Evolutionary conservation across 2,888 invertebrate genomes (phyloP).

Genomic region (Dicranocentrus wangi): DNA sequence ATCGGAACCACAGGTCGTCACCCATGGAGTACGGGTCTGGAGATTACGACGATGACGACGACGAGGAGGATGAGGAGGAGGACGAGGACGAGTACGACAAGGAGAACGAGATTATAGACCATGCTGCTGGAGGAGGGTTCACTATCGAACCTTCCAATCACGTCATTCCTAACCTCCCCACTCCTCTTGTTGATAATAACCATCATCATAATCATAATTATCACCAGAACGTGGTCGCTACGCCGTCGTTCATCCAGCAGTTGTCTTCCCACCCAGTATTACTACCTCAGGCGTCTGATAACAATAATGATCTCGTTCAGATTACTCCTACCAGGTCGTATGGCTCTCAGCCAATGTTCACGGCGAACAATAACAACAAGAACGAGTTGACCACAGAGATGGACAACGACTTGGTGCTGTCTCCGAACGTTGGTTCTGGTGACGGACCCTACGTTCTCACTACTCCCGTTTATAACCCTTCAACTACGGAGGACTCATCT

Average conservation of each 20-base stretch:
- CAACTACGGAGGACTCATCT: not conserved
- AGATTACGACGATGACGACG: slow-evolving; percentile 36
- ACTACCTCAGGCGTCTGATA: too few species aligned
- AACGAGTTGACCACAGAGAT: not conserved
- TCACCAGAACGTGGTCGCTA: not conserved
- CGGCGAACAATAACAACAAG: not conserved
- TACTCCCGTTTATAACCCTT: slow-evolving; percentile 20
- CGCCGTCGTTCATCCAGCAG: not conserved
- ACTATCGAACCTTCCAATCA: not conserved
- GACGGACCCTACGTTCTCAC: slow-evolving; percentile 26
- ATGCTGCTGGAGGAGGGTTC: too few species aligned
- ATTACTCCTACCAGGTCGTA: not conserved
- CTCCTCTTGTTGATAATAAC: not conserved
- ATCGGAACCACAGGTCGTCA: too few species aligned
- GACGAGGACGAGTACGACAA: slow-evolving; percentile 25
- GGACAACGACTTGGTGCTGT: not conserved
- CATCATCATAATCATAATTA: too few species aligned
- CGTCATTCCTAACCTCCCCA: not conserved
- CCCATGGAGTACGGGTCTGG: slow-evolving; percentile 16
- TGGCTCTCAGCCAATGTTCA: not conserved
- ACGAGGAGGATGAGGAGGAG: slow-evolving; percentile 32
- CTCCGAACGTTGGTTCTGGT: not conserved
- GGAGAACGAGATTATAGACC: not conserved
- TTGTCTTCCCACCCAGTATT: too few species aligned
- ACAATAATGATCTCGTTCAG: too few species aligned